Evolutionary conservation across 2,797 vertebrate genomes (phyloP), one percentile per base, ranked within the genome.

Genomic region (Chanos chanos): DNA sequence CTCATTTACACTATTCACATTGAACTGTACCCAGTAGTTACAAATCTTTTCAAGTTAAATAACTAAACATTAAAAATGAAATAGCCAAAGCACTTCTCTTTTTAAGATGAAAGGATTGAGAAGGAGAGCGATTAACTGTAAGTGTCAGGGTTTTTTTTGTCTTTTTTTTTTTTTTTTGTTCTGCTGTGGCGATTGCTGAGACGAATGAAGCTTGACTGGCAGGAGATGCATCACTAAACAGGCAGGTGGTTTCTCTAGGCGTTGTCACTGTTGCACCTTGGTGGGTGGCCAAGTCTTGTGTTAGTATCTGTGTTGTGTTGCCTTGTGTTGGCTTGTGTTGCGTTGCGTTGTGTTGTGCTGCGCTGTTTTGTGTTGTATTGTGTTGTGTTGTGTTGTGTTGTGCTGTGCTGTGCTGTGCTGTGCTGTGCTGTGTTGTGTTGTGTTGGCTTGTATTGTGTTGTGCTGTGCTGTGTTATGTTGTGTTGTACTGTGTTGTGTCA

Each of bases 1-100:
- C 83, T 89, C 87, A 95, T 96, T 91, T 97, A 97, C 95, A 98
- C 87, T 97, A 95, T 97, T 94, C 92, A 98, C 94, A 93, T 84
- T 92, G 86, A 76, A 86, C 81, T 87, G 90, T 89, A 90, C 84
- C 90, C 92, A 89, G 87, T 89, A 78, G 76, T 85, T 79, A 82
- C 80, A 79, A 76, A 77, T 77, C 62, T 81, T 71, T 80, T 83
- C 79, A 80, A 89, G 89, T 95, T 95, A 95, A 97, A 97, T 97
- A 93, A 89, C 93, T 92, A 94, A 91, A 91, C 74, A 76, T 76
- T 71, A 83, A 84, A 89, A 87, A 86, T 82, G 70, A 85, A 86
- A 82, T 76, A 78, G 64, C 60, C 60, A 82, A 81, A 72, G 71
- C 61, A 62, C 64, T 63, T 68, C 53, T 74, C 58, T 30, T 64